These are phyloP conservation scores for Urophycis tenuis DNA, from an alignment of 2,797 vertebrate genomes.

Conservation along the genomic window DNA sequence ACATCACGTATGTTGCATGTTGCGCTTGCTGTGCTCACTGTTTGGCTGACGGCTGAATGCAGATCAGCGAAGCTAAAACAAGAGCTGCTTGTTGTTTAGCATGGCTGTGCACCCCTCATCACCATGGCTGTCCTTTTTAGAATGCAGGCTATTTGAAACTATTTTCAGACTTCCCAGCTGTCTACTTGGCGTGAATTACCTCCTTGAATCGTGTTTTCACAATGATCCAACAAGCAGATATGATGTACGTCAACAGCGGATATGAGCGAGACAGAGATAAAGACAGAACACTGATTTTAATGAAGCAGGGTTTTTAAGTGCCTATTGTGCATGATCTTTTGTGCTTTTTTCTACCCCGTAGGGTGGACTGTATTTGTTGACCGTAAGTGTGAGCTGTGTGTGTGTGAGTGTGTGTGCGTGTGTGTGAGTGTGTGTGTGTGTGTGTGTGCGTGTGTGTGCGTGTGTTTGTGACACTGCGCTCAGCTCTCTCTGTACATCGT, in stretches of 20 bases:
- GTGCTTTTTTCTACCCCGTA: not conserved
- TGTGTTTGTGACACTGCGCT: slow-evolving; percentile 20
- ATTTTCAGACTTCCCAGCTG: not conserved
- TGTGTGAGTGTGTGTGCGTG: slow-evolving; percentile 8
- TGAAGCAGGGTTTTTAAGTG: not conserved
- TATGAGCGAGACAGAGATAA: not conserved
- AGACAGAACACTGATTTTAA: not conserved
- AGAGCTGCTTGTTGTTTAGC: not conserved
- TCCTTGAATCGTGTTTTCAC: not conserved
- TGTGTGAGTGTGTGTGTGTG: slow-evolving; percentile 13
- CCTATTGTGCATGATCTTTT: not conserved
- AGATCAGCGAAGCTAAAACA: not conserved
- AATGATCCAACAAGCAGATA: not conserved
- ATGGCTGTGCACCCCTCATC: not conserved
- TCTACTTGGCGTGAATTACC: not conserved
- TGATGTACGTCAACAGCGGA: not conserved
- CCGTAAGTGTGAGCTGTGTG: not conserved
- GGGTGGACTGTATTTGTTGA: not conserved
- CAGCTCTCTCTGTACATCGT: slow-evolving; percentile 61
- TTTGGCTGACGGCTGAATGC: not conserved
- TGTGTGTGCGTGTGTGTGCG: not conserved
- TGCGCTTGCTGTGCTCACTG: not conserved
- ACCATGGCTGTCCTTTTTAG: not conserved
- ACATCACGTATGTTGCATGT: not conserved
- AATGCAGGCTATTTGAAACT: not conserved